Conservation (phyloP, 2,797 vertebrate species). For the Acipenser oxyrinchus region DNA sequence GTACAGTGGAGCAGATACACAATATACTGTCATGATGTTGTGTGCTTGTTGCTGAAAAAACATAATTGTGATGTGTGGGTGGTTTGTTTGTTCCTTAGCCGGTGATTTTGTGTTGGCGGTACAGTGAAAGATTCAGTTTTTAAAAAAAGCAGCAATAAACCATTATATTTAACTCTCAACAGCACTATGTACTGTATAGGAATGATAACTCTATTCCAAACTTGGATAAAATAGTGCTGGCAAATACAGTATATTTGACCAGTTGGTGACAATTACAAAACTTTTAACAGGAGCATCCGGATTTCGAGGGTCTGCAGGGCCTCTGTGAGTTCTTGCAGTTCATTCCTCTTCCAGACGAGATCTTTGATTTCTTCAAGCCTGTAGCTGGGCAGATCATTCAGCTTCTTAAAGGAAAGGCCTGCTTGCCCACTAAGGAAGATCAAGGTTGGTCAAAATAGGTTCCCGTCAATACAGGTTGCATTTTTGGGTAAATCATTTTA, state of each 20-base stretch:
- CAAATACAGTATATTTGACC: background rate
- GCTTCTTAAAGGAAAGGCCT: slow-evolving; percentile 61
- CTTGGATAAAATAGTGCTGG: background rate
- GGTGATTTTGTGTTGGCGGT: too few relatives aligned
- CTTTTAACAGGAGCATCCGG: slow-evolving; percentile 52
- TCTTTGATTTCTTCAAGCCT: slow-evolving; percentile 69
- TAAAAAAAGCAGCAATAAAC: too few relatives aligned
- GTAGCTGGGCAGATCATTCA: slow-evolving; percentile 67
- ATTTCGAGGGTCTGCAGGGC: slow-evolving; percentile 55
- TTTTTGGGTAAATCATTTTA: background rate
- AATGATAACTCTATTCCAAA: too few relatives aligned
- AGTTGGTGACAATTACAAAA: too few relatives aligned
- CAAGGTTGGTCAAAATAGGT: slow-evolving; percentile 22
- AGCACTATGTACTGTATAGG: too few relatives aligned
- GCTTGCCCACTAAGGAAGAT: slow-evolving; percentile 45
- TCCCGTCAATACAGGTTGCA: background rate
- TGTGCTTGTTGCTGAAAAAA: too few relatives aligned
- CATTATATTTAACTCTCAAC: too few relatives aligned
- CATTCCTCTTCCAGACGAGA: slow-evolving; percentile 62
- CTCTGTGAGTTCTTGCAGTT: slow-evolving; percentile 62
- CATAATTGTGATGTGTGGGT: too few relatives aligned
- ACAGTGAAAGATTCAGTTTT: too few relatives aligned
- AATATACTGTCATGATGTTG: too few relatives aligned
- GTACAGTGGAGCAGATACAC: too few relatives aligned
- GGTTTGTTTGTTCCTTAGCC: too few relatives aligned